Evolutionary conservation across 2,113 vertebrate genomes (phyloP).

Genomic region (Capra hircus): DNA sequence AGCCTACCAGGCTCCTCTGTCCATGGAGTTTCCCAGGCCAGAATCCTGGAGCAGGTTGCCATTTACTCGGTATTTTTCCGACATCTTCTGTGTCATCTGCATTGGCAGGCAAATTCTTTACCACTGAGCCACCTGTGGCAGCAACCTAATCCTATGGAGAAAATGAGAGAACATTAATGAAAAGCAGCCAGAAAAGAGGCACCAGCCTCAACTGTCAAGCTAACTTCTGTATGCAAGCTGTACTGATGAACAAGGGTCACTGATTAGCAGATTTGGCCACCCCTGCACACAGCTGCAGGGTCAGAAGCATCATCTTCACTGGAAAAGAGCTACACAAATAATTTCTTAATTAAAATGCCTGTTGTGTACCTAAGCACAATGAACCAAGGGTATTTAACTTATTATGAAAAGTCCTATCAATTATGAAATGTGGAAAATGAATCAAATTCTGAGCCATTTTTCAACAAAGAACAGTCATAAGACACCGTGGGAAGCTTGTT

Average conservation of each 20-base stretch:
- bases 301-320: not conserved
- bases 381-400: not conserved
- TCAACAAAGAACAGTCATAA: not conserved
- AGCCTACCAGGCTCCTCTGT: not conserved
- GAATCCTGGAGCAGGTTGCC: not conserved
- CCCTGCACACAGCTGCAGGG: slow-evolving; percentile 15
- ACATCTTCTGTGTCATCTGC: not conserved
- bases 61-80: not conserved
- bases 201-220: not conserved
- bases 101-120: not conserved
- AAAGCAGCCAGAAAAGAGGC: not conserved
- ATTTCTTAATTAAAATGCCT: slow-evolving; percentile 30
- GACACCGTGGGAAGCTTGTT: not conserved
- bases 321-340: not conserved
- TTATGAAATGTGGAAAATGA: not conserved
- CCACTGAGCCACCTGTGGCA: not conserved
- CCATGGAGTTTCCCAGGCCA: not conserved
- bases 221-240: not conserved
- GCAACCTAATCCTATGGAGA: not conserved
- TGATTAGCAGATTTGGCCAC: not conserved
- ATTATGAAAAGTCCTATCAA: slow-evolving; percentile 29
- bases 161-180: not conserved
- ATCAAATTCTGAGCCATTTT: not conserved
- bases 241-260: not conserved
- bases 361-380: not conserved